Conservation (phyloP, 2,797 vertebrate genomes). For the Hapalemur alaotrensis region DNA sequence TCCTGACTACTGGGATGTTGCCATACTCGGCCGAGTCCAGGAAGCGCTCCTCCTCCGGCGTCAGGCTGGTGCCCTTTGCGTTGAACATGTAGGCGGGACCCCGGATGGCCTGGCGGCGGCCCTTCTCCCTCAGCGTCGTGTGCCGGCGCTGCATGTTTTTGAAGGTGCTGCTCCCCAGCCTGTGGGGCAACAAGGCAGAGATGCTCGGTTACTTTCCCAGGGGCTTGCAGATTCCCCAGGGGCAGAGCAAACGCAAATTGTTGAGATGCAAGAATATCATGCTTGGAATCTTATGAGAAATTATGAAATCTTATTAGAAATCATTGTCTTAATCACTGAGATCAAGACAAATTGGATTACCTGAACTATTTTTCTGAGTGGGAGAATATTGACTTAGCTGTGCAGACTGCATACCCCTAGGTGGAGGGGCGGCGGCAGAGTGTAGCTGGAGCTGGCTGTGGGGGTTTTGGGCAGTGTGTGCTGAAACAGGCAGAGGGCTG, state of each 20-base stretch:
- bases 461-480: not conserved
- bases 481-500: not conserved
- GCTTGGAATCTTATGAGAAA: not conserved
- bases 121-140: slow-evolving; percentile 96
- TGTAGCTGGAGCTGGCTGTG: not conserved
- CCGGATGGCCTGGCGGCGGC: slow-evolving; percentile 94
- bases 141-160: slow-evolving; percentile 94
- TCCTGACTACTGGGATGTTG: slow-evolving; percentile 97
- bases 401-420: fast-evolving
- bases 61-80: slow-evolving; percentile 94
- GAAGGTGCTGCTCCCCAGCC: slow-evolving; percentile 84
- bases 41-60: slow-evolving; percentile 94
- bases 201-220: not conserved
- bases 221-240: not conserved
- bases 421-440: not conserved
- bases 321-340: not conserved
- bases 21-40: slow-evolving; percentile 96
- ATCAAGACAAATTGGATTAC: not conserved
- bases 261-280: not conserved
- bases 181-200: slow-evolving; percentile 74
- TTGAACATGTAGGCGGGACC: slow-evolving; percentile 99
- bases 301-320: not conserved
- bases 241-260: not conserved
- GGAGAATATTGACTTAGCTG: not conserved
- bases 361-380: not conserved